phyloP scores from a whole-genome alignment of 2,113 vertebrate genomes.

The Sapajus apella region DNA sequence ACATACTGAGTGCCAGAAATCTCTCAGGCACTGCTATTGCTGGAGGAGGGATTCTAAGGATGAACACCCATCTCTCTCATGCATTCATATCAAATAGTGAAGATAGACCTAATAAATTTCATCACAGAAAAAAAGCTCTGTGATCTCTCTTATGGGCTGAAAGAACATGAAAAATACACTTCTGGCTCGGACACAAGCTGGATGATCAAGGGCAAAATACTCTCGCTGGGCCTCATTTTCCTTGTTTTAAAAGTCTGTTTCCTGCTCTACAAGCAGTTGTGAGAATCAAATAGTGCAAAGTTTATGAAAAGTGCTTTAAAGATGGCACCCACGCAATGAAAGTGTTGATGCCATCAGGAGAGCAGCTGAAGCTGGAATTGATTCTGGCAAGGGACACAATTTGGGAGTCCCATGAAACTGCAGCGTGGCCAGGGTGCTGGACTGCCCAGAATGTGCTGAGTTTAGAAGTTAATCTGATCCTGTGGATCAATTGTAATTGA shows the following conservation, averaged over 20 bases:
- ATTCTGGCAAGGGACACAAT: not conserved
- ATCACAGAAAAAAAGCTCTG: not conserved
- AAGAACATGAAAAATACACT: not conserved
- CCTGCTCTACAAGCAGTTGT: not conserved
- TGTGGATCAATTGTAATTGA: slow-evolving; percentile 59
- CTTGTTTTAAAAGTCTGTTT: not conserved
- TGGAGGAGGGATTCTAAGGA: not conserved
- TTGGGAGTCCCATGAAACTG: not conserved
- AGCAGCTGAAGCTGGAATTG: fast-evolving
- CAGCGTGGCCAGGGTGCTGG: not conserved
- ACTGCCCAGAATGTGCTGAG: slow-evolving; percentile 48
- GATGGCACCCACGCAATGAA: not conserved
- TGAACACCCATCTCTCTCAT: not conserved
- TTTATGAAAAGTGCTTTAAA: not conserved
- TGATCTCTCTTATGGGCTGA: not conserved
- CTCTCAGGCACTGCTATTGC: not conserved
- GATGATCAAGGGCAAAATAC: not conserved
- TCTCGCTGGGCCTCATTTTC: not conserved
- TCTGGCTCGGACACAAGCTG: not conserved
- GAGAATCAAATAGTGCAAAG: not conserved
- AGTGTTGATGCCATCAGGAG: not conserved
- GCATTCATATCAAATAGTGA: not conserved
- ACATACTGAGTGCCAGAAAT: not conserved
- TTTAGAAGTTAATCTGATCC: slow-evolving; percentile 42
- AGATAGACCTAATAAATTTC: not conserved